Evolutionary conservation across 2,113 vertebrate genomes (phyloP).

Genomic region (Mesoclemmys tuberculata): DNA sequence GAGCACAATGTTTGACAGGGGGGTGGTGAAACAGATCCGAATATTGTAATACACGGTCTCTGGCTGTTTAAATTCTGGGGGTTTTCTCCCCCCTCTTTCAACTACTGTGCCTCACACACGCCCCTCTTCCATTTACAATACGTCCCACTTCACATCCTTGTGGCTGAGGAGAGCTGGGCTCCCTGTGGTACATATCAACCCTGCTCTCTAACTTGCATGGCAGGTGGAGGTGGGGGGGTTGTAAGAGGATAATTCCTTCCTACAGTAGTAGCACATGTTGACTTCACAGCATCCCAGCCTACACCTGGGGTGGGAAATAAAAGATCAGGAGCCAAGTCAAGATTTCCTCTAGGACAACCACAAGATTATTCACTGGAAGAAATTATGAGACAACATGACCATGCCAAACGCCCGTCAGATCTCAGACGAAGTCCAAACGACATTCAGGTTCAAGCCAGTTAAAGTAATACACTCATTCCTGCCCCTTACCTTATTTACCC

Average conservation of each 20-base stretch:
- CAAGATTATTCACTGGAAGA: accelerated
- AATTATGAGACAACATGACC: neutral
- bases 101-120: neutral
- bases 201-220: too few relatives aligned
- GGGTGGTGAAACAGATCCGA: accelerated
- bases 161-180: neutral
- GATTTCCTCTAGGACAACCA: accelerated
- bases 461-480: neutral
- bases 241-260: neutral
- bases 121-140: neutral
- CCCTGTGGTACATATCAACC: neutral
- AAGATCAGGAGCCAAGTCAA: neutral
- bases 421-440: neutral
- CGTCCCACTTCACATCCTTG: accelerated
- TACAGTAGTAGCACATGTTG: neutral
- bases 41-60: neutral
- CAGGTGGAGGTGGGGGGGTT: too few relatives aligned
- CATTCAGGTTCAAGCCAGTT: too few relatives aligned
- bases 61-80: neutral
- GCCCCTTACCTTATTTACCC: accelerated
- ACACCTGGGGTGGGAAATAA: accelerated
- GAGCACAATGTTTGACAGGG: neutral
- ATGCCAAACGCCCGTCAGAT: neutral
- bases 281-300: neutral
- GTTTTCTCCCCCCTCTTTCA: neutral